Base-by-base conservation (phyloP, 2,888 invertebrate genomes). In the Melieria omissa region DNA sequence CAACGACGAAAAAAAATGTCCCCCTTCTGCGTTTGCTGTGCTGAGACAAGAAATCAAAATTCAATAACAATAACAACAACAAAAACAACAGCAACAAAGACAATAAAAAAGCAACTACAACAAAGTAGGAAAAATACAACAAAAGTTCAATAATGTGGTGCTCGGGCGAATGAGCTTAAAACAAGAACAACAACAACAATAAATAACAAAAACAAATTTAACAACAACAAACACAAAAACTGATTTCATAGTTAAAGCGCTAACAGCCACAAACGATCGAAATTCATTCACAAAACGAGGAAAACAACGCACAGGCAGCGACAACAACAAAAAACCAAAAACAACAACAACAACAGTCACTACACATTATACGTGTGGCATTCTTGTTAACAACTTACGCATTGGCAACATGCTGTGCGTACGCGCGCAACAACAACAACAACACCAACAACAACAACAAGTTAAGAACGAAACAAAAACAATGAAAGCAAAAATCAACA, bases 331-430 rank as follows among this genome's bases (percentile, higher is more conserved):
- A 65, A 58, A 44, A 45, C 14, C 46, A 1, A 70, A 58, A 46
- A 54, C 63, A 58, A 57, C 10, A 55, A 42, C 14, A 64, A 64
- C 42, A 65, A 65, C 49, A 67, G 54, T 41, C 29, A 14, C 16
- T 16, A 65, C 44, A 52, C 14, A 6, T 29, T 61, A 44, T 69
- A 61, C 55, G 61, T 69, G 68, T 69, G 68, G 68, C 68, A 54
- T 42, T 54, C 71, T 66, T 70, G 70, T 70, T 67, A 70, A 69
- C 68, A 69, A 70, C 65, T 73, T 73, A 74, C 73, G 73, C 73
- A 74, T 71, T 61, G 73, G 73, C 71, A 74, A 71, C 73, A 74
- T 62, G 73, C 73, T 74, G 73, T 69, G 73, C 71, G 71, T 71
- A 65, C 64, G 64, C 64, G 64, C 64, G 64, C 16, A 52, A 49